Base-by-base conservation (phyloP, 2,888 invertebrate genomes). In the Coenonympha glycerion region DNA sequence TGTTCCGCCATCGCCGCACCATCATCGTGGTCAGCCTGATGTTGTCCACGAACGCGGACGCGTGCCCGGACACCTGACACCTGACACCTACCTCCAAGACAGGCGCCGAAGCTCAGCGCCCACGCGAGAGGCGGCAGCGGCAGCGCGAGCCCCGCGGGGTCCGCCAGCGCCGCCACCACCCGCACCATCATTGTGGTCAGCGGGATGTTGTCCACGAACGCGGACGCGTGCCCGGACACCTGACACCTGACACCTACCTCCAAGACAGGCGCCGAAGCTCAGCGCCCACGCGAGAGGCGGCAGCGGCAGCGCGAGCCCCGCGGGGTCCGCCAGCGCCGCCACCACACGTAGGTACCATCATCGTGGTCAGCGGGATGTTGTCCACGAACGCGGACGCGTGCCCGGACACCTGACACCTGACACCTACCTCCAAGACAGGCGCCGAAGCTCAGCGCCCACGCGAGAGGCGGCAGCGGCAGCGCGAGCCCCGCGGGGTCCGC, bases 291-390 rank as follows among this genome's bases (percentile, higher is more conserved):
- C 90, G 9, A 96, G 77, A 0, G 96, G 95, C 56, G 92, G 91
- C 52, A 95, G 67, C 0, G 95, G 94, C 31, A 96, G 78, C 13
- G 87, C 81, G 26, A 95, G 79, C 3, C 42, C 42, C n/a, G 80
- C 74, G 55, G 92, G 91, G 59, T 91, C 88, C 0, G 93, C 89
- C 26, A 90, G 87, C 0, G 90, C 91, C 2, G 92, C 91, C 47
- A 94, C 92, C 56, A 92, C 89, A n/a, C n/a, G n/a, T n/a, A n/a
- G n/a, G 89, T 95, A 96, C 95, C 91, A 95, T 95, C 91, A 96
- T 95, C 0, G 95, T 95, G 1, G 95, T 94, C 49, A 95, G 88
- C 0, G 96, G 95, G 52, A 96, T 93, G 73, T 96, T 96, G 77
- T 96, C 95, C 3, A 96, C 94, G 69, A 95, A 94, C 1, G 95